Percentiles rank a stretch among this genome's conserved stretches.
Conservation (phyloP, 2,797 vertebrate species). For the Allobates femoralis region DNA sequence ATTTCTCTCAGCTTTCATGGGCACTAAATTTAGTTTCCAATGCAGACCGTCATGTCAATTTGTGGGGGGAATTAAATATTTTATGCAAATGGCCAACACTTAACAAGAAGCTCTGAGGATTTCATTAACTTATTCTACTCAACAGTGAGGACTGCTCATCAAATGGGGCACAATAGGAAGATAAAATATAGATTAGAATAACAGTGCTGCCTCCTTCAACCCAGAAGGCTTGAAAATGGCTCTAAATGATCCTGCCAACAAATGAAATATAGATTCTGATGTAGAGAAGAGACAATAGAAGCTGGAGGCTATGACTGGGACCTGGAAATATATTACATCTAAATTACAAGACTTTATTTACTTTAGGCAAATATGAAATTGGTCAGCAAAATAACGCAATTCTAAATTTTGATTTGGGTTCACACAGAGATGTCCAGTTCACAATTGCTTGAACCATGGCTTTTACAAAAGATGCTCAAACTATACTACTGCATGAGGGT, state of each 20-base stretch:
- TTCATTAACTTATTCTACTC: conserved; percentile 25
- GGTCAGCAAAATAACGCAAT: neutral
- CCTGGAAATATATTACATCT: neutral
- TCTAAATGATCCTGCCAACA: conserved; percentile 32
- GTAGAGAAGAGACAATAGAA: conserved; percentile 8
- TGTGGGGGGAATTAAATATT: conserved; percentile 58
- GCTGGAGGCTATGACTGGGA: neutral
- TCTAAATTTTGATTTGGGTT: neutral
- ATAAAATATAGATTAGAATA: conserved; percentile 39
- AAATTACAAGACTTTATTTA: neutral
- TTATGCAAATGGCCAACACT: conserved; percentile 51
- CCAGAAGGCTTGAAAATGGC: conserved; percentile 10
- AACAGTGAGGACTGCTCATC: conserved; percentile 24
- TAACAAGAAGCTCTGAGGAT: conserved; percentile 40
- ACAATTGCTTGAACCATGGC: neutral
- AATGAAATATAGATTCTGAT: conserved; percentile 21
- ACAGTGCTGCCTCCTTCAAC: neutral
- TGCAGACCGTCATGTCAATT: conserved; percentile 55
- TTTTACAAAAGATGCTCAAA: neutral
- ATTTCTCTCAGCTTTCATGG: conserved; percentile 55
- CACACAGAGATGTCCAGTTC: neutral
- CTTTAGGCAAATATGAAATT: neutral
- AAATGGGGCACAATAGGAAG: conserved; percentile 6
- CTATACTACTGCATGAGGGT: no score
- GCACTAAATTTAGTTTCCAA: conserved; percentile 56